Conservation (phyloP, 2,888 invertebrate genomes). For the Eudasyphora cyanicolor region DNA sequence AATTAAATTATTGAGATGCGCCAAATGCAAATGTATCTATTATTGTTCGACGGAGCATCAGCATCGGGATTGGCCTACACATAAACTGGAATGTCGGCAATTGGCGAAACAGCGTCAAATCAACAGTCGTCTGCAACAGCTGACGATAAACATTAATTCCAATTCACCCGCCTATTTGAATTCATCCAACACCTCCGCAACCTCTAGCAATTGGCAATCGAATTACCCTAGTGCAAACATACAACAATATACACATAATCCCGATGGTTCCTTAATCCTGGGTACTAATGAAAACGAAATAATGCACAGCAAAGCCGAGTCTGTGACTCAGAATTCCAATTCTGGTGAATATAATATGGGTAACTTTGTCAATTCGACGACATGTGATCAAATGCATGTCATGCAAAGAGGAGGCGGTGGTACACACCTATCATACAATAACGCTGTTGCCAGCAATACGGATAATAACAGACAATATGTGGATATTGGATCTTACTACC, state of each 20-base stretch:
- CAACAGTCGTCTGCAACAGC: slow-evolving; percentile 71
- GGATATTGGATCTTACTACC: slow-evolving; percentile 33
- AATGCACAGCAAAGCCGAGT: slow-evolving; percentile 67
- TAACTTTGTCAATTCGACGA: slow-evolving; percentile 63
- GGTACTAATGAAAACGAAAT: slow-evolving; percentile 69
- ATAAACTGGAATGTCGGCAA: slow-evolving; percentile 84
- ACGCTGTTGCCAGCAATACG: not conserved
- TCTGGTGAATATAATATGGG: slow-evolving; percentile 54
- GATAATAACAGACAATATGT: slow-evolving; percentile 17
- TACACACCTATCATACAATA: not conserved
- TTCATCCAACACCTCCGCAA: not conserved
- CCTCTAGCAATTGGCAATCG: slow-evolving; percentile 70
- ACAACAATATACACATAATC: slow-evolving; percentile 36
- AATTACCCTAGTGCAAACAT: slow-evolving; percentile 59
- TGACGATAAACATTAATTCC: slow-evolving; percentile 68
- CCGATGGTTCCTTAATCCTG: slow-evolving; percentile 61
- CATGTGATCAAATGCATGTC: slow-evolving; percentile 58
- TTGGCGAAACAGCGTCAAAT: slow-evolving; percentile 76
- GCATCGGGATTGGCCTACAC: slow-evolving; percentile 88
- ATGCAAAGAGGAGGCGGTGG: slow-evolving; percentile 32
- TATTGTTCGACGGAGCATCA: slow-evolving; percentile 92
- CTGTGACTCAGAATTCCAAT: slow-evolving; percentile 64
- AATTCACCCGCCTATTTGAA: slow-evolving; percentile 16
- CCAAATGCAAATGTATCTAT: slow-evolving; percentile 86
- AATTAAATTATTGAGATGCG: slow-evolving; percentile 84